Conservation (phyloP, 2,797 vertebrate species). For the Denticeps clupeoides region DNA sequence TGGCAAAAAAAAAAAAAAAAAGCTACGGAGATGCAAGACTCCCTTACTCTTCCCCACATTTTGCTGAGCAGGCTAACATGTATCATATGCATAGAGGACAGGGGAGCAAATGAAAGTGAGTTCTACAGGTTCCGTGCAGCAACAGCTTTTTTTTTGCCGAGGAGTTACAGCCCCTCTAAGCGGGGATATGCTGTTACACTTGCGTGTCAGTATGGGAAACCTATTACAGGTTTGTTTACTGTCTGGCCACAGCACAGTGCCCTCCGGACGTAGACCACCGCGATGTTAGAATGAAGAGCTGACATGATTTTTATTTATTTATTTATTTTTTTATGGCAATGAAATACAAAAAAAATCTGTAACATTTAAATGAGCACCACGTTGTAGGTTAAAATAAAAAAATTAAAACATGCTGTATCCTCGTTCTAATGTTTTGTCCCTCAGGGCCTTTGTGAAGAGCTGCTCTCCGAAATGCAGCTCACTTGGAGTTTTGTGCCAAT, state of each 20-base stretch:
- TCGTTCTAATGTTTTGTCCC: no score
- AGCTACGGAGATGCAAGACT: no score
- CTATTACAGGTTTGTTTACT: not conserved
- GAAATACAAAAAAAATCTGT: constrained; percentile 6
- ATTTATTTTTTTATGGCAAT: constrained; percentile 1
- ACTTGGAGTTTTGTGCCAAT: constrained; percentile 7
- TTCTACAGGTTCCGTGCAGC: no score
- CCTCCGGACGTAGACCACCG: not conserved
- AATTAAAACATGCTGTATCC: no score
- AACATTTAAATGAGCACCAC: constrained; percentile 6
- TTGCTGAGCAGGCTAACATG: no score
- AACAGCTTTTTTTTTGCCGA: no score
- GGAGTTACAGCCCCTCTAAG: constrained; percentile 3
- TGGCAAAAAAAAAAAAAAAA: no score
- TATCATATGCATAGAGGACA: no score
- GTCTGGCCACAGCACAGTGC: not conserved
- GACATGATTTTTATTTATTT: constrained; percentile 3
- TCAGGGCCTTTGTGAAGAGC: not conserved
- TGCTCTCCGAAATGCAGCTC: not conserved
- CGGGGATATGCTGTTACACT: constrained; percentile 5
- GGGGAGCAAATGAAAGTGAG: constrained; percentile 10
- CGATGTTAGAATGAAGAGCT: not conserved
- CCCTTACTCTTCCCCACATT: no score
- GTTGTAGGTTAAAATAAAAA: no score
- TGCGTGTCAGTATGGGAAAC: constrained; percentile 11